phyloP scores from a whole-genome alignment of 2,113 vertebrate genomes.

The Triplophysa tibetana region DNA sequence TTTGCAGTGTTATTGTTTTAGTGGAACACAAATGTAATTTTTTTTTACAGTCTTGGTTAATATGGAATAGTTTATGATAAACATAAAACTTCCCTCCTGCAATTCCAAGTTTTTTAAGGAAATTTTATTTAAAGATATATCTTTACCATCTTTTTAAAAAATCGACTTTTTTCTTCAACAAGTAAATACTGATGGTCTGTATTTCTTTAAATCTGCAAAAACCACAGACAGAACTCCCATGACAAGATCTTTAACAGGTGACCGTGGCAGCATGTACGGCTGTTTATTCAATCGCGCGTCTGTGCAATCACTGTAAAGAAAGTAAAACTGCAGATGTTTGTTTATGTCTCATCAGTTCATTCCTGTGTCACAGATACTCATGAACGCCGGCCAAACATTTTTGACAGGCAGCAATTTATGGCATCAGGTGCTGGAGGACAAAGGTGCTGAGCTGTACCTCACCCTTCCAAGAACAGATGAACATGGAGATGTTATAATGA shows the following conservation, averaged over 20 bases:
- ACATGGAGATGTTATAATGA: conserved; percentile 12
- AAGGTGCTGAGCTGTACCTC: conserved; percentile 33
- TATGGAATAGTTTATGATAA: no score
- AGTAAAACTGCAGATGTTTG: conserved; percentile 37
- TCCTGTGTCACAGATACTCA: conserved; percentile 33
- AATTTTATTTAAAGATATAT: no score
- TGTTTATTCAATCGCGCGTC: not conserved
- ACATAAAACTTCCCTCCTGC: no score
- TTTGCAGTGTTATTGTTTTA: not conserved
- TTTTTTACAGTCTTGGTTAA: not conserved
- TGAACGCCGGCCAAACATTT: conserved; percentile 44
- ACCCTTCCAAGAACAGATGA: conserved; percentile 23
- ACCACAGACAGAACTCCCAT: conserved; percentile 9
- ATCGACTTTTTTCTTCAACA: no score
- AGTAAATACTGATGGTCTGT: no score
- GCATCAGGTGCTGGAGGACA: conserved; percentile 30
- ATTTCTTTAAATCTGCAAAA: not conserved
- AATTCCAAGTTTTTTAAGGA: no score
- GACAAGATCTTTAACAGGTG: not conserved
- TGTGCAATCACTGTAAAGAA: not conserved
- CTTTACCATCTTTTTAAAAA: no score
- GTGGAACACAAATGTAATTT: no score
- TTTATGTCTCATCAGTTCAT: conserved; percentile 37
- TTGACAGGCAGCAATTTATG: conserved; percentile 41
- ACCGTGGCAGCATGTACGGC: conserved; percentile 18